Evolutionary conservation across 2,888 invertebrate species (phyloP).

Genomic region (Macaria liturata): DNA sequence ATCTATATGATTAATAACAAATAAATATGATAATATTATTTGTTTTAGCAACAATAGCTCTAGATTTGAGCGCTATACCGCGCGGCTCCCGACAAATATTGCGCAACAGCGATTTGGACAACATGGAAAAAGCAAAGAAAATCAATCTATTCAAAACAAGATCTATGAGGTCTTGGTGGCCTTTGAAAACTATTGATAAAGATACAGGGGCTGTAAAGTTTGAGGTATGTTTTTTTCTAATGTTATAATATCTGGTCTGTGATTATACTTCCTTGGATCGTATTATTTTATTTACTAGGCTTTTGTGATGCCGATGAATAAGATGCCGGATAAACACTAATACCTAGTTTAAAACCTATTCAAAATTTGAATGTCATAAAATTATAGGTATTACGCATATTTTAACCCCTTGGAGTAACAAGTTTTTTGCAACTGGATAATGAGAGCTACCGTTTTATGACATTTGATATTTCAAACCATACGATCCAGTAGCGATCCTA

Average conservation of each 20-base stretch:
- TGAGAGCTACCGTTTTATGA: too few species aligned
- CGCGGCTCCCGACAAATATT: conserved; percentile 77
- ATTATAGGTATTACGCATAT: too few species aligned
- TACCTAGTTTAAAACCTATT: too few species aligned
- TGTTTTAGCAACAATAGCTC: conserved; percentile 78
- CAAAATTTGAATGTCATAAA: too few species aligned
- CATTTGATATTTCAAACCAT: too few species aligned
- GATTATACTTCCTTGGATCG: too few species aligned
- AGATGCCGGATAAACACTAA: too few species aligned
- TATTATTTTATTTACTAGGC: neutral
- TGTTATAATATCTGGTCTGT: neutral
- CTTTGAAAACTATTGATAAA: conserved; percentile 64
- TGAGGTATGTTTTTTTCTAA: conserved; percentile 34
- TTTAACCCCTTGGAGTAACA: too few species aligned
- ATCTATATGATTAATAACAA: neutral
- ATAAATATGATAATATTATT: neutral
- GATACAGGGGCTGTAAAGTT: conserved; percentile 37
- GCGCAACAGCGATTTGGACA: neutral
- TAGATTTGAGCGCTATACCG: conserved; percentile 85
- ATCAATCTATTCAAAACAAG: conserved; percentile 86
- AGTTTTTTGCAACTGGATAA: too few species aligned
- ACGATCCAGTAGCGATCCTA: too few species aligned
- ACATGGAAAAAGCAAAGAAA: conserved; percentile 66
- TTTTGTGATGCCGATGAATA: neutral
- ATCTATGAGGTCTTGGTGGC: conserved; percentile 88